phyloP scores from a whole-genome alignment of 1,140 invertebrate genomes.

The Drosophila simulans region DNA sequence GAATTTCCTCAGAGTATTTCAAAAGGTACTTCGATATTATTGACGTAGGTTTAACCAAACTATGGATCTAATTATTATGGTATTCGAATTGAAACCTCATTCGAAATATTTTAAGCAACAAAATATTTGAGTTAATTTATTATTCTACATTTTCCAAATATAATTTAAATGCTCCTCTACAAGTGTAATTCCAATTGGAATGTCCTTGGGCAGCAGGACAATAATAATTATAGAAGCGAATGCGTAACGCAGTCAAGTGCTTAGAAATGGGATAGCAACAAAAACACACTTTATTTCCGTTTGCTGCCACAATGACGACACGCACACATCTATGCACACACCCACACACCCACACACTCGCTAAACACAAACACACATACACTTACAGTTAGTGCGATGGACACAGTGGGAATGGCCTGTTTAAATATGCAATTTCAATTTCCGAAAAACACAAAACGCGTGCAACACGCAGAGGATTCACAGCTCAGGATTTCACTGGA shows the following conservation, averaged over 20 bases:
- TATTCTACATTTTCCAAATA: background rate
- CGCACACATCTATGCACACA: slow-evolving; percentile 10
- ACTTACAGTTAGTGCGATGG: slow-evolving; percentile 11
- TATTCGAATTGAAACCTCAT: no score
- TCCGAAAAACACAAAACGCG: slow-evolving; percentile 77
- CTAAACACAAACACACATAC: background rate
- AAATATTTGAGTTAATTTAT: no score
- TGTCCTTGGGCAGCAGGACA: slow-evolving; percentile 25
- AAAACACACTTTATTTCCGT: slow-evolving; percentile 64
- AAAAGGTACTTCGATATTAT: background rate
- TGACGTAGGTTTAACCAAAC: background rate
- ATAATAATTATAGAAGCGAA: slow-evolving; percentile 52
- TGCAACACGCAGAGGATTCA: slow-evolving; percentile 60
- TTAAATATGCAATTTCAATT: slow-evolving; percentile 84
- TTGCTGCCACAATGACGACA: slow-evolving; percentile 41
- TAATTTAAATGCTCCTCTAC: no score
- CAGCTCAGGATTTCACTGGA: slow-evolving; percentile 37
- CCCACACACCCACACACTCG: background rate
- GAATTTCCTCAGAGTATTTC: background rate
- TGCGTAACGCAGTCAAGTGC: slow-evolving; percentile 47
- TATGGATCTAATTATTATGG: no score
- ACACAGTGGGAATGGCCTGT: slow-evolving; percentile 55
- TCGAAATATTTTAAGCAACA: no score
- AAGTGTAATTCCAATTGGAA: slow-evolving; percentile 17
- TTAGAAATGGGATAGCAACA: slow-evolving; percentile 47